Conservation (phyloP, 1,140 invertebrate species). For the Sycophila sp. region DNA sequence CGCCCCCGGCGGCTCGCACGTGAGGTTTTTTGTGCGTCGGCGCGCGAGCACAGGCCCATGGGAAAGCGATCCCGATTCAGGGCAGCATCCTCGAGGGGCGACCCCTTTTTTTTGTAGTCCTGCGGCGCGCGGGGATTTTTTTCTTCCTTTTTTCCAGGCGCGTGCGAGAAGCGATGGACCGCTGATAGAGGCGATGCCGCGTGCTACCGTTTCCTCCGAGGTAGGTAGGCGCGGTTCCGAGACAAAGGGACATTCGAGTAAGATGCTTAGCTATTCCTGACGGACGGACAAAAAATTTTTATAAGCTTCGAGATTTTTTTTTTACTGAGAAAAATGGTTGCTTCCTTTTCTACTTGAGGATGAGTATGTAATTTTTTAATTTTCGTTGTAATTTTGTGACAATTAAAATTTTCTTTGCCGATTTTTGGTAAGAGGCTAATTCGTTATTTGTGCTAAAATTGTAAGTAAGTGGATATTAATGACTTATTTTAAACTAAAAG, state of each 20-base stretch:
- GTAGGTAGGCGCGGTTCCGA: neutral
- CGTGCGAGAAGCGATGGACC: neutral
- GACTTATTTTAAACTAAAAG: no score
- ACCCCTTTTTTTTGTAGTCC: constrained; percentile 21
- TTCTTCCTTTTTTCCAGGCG: neutral
- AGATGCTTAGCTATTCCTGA: neutral
- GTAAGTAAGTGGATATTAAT: no score
- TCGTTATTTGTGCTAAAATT: no score
- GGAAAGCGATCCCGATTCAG: constrained; percentile 43
- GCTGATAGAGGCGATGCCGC: neutral
- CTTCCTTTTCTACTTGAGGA: no score
- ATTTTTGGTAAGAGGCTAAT: no score
- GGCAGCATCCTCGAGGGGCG: constrained; percentile 26
- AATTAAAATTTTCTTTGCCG: no score
- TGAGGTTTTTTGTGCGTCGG: constrained; percentile 10
- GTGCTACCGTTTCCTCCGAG: no score
- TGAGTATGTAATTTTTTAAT: no score
- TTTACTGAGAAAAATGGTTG: no score
- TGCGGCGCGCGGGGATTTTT: neutral
- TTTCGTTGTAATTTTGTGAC: no score
- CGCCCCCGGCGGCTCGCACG: neutral
- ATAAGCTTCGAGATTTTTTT: no score
- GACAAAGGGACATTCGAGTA: neutral
- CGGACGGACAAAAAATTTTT: neutral
- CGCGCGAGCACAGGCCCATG: neutral